phyloP scores from a whole-genome alignment of 2,888 invertebrate genomes.

The Idaea straminata region DNA sequence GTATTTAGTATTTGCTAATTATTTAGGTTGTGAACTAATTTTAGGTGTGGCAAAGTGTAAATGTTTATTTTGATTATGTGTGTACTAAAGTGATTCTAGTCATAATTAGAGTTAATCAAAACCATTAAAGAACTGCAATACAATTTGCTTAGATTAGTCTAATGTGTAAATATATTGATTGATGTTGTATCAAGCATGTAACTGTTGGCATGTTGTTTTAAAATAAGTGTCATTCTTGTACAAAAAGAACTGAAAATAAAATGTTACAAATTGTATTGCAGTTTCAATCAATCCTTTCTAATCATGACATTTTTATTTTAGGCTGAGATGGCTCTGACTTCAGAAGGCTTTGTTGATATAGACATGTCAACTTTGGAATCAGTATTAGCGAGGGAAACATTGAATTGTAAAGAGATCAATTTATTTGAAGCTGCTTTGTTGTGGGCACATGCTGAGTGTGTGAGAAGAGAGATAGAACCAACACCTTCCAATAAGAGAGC shows the following conservation, averaged over 20 bases:
- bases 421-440: constrained; percentile 94
- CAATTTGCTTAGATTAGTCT: constrained; percentile 55
- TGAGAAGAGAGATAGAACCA: constrained; percentile 89
- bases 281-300: constrained; percentile 65
- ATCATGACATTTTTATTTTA: constrained; percentile 63
- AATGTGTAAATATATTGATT: constrained; percentile 32
- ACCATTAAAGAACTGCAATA: constrained; percentile 68
- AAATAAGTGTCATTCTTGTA: constrained; percentile 50
- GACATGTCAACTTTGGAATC: constrained; percentile 95
- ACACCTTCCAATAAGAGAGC: constrained; percentile 89
- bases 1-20: neutral
- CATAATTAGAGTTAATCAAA: constrained; percentile 37
- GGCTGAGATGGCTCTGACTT: constrained; percentile 97
- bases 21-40: constrained; percentile 66
- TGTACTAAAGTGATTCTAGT: constrained; percentile 40
- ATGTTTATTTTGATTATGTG: constrained; percentile 13
- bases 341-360: constrained; percentile 97
- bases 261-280: constrained; percentile 78
- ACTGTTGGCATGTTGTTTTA: constrained; percentile 48
- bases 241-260: constrained; percentile 62
- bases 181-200: constrained; percentile 60
- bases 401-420: constrained; percentile 96
- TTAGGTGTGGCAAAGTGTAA: constrained; percentile 39
- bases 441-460: constrained; percentile 96
- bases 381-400: constrained; percentile 94